Evolutionary conservation across 1,140 invertebrate species (phyloP).

Genomic region (Cyrtorhinus lividipennis): DNA sequence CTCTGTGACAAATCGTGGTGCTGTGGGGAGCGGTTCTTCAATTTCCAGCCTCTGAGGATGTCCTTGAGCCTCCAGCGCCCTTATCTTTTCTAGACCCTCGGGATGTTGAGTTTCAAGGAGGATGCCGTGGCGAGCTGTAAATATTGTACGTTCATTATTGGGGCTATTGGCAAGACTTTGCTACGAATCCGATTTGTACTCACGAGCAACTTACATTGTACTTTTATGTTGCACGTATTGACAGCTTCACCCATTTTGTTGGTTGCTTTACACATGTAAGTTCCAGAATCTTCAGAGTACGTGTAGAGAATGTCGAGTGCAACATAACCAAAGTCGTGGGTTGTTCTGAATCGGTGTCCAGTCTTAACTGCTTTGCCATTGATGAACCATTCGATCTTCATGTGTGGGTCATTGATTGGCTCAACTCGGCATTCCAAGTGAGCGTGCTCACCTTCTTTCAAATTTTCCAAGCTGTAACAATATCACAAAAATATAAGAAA

Average conservation of each 20-base stretch:
- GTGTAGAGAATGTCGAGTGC: conserved; percentile 85
- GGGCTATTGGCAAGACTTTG: no score
- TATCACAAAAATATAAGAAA: no score
- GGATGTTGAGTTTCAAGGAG: conserved; percentile 85
- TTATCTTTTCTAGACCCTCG: conserved; percentile 80
- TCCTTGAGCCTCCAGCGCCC: conserved; percentile 70
- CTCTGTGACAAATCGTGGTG: conserved; percentile 69
- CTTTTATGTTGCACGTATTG: conserved; percentile 76
- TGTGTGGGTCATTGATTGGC: conserved; percentile 86
- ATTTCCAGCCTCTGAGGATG: conserved; percentile 60
- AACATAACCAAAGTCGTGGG: conserved; percentile 92
- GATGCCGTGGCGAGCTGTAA: conserved; percentile 60
- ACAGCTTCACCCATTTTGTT: conserved; percentile 83
- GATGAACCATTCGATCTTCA: conserved; percentile 92
- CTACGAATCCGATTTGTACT: no score
- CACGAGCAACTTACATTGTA: conserved; percentile 44
- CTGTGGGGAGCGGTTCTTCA: conserved; percentile 57
- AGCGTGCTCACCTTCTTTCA: conserved; percentile 80
- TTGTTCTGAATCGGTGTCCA: conserved; percentile 78
- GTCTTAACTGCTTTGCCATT: conserved; percentile 64
- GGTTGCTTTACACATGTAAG: conserved; percentile 87
- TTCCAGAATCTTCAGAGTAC: conserved; percentile 85
- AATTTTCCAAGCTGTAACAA: conserved; percentile 51
- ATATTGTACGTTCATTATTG: conserved; percentile 4
- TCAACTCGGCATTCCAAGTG: conserved; percentile 92